Evolutionary conservation across 2,888 invertebrate species (phyloP), one percentile per base, ranked within the genome.

Genomic region (Oscheius sp.): DNA sequence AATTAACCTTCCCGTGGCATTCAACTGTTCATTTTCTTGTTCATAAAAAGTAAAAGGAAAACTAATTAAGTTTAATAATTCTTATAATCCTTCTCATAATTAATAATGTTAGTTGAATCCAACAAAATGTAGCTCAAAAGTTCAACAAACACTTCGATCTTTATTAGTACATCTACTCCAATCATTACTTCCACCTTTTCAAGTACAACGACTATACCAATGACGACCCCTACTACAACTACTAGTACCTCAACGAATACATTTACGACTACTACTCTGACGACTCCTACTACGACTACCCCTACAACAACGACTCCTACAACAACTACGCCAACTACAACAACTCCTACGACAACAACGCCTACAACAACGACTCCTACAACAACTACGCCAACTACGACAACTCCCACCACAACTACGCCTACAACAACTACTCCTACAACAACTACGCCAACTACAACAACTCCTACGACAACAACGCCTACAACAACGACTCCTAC

Each of bases 291-390:
- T 3, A 50, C 50, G 20, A 20, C 47, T 4, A 47, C 12, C 9
- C 24, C 50, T n/a, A 50, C 50, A 2, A 50, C 50, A 24, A 47
- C 47, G 14, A 26, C 50, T 2, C 6, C 26, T 28, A 50, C 50
- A 9, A 50, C 50, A n/a, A 24, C 24, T 5, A 26, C 14, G 41
- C n/a, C n/a, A 12, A 3, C 4, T 14, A 41, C 5, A 12, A 14
- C 4, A 3, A 47, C 24, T 47, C 5, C 32, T 20, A 51, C 30
- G 32, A 51, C 51, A n/a, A 12, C 51, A 28, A 51, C 51, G n/a
- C 14, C 51, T 2, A 51, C 51, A 17, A 24, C 49, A n/a, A 49
- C 49, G 30, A 51, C 51, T 14, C 32, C 54, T 20, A 33, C 54
- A 12, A 2, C 33, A 20, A 32, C 54, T 2, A 54, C 54, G 9